These are phyloP conservation scores for Sarcophaga rosellei DNA, from an alignment of 2,888 invertebrate species.

Conservation along the genomic window DNA sequence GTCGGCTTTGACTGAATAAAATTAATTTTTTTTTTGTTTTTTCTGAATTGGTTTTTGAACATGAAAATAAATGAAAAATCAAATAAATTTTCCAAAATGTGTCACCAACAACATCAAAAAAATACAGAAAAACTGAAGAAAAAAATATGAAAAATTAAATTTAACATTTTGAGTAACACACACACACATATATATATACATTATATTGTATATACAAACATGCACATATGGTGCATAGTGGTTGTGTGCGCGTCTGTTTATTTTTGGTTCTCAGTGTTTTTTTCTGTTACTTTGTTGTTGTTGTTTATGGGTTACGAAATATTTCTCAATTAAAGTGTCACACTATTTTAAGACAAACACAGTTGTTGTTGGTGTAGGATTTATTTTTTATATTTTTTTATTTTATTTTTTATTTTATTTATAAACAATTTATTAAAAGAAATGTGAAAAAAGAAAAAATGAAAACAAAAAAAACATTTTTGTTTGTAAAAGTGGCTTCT, in stretches of 20 bases:
- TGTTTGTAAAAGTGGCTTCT: too few species aligned
- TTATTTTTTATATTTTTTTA: not conserved
- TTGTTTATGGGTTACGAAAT: slow-evolving; percentile 42
- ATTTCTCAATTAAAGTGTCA: slow-evolving; percentile 49
- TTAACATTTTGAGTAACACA: not conserved
- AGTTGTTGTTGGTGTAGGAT: not conserved
- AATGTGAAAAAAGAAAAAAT: not conserved
- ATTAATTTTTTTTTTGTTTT: not conserved
- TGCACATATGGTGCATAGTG: not conserved
- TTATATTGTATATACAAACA: too few species aligned
- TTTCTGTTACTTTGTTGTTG: not conserved
- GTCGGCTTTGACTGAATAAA: not conserved
- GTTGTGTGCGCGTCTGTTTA: not conserved
- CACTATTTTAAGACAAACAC: not conserved
- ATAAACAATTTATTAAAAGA: not conserved
- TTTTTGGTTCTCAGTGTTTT: not conserved
- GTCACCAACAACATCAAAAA: slow-evolving; percentile 34
- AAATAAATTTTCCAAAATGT: slow-evolving; percentile 59
- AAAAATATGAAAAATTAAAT: slow-evolving; percentile 11
- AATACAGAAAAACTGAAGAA: slow-evolving; percentile 18
- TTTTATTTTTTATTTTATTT: not conserved
- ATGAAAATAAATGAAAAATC: slow-evolving; percentile 33
- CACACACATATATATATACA: not conserved
- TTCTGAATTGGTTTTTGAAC: slow-evolving; percentile 10
- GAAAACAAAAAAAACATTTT: too few species aligned